Percentiles rank a stretch among this genome's conserved stretches.
phyloP scores from a whole-genome alignment of 2,113 vertebrate species.

The Baryphthengus martii region DNA sequence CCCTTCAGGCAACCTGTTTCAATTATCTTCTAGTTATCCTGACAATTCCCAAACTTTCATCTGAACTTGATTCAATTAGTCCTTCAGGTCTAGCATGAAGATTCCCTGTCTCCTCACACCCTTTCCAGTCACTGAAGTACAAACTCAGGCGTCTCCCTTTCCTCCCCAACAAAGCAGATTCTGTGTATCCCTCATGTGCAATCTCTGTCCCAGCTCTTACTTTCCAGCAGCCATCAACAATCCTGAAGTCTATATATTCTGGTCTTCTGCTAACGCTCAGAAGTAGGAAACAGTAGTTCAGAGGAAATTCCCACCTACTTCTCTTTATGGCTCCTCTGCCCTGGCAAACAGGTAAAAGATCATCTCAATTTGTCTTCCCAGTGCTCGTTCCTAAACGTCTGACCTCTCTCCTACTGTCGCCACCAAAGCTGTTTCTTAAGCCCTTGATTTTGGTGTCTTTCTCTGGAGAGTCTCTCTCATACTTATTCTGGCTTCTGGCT shows the following conservation, averaged over 20 bases:
- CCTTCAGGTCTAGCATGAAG: not conserved
- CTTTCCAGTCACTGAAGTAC: not conserved
- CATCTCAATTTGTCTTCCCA: not conserved
- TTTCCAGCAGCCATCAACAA: not conserved
- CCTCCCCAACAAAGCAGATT: not conserved
- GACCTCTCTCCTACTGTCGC: not conserved
- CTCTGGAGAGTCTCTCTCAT: not conserved
- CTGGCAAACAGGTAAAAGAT: not conserved
- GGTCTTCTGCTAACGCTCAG: not conserved
- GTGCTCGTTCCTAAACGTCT: not conserved
- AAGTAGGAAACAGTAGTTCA: not conserved
- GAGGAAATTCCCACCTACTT: not conserved
- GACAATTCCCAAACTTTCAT: not conserved
- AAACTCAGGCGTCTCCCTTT: not conserved
- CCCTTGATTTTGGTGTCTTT: not conserved
- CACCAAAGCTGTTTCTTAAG: not conserved
- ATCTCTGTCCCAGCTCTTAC: not conserved
- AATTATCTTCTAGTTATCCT: not conserved
- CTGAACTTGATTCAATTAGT: not conserved
- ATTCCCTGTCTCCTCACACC: not conserved
- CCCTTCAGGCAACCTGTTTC: not conserved
- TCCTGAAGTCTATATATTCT: not conserved
- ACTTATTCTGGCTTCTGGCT: not conserved
- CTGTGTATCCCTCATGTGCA: not conserved
- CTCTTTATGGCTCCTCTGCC: not conserved